Evolutionary conservation across 2,888 invertebrate species (phyloP).

Genomic region (Strigamia transsilvanica): DNA sequence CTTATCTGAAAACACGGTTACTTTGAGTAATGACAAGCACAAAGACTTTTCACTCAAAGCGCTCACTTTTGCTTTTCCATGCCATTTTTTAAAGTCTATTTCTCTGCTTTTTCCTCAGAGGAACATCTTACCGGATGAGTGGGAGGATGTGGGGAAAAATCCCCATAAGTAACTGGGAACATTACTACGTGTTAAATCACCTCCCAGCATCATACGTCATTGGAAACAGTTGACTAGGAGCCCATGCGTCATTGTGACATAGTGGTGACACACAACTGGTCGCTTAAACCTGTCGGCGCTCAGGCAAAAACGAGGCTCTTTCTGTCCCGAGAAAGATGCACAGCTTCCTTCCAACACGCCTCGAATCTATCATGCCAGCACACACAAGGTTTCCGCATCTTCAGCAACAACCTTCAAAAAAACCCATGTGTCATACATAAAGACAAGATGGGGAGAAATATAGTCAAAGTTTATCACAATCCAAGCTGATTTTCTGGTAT

Average conservation of each 20-base stretch:
- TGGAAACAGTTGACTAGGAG: constrained; percentile 35
- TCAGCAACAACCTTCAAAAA: constrained; percentile 20
- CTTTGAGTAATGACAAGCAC: constrained; percentile 44
- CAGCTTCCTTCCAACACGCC: constrained; percentile 33
- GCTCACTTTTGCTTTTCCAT: constrained; percentile 20
- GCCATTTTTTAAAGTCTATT: constrained; percentile 30
- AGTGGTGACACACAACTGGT: constrained; percentile 43
- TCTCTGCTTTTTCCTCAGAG: constrained; percentile 26
- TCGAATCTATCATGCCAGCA: constrained; percentile 39
- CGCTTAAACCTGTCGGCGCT: constrained; percentile 44
- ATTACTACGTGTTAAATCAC: constrained; percentile 50
- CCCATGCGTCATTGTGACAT: constrained; percentile 45
- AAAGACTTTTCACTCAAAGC: constrained; percentile 27
- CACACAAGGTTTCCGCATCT: constrained; percentile 31
- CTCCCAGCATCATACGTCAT: constrained; percentile 37
- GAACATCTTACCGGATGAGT: constrained; percentile 23
- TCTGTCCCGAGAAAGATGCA: constrained; percentile 39
- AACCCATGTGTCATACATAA: background rate
- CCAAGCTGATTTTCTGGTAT: constrained; percentile 20
- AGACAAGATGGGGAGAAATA: constrained; percentile 24
- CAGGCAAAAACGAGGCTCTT: constrained; percentile 24
- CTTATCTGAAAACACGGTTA: constrained; percentile 25
- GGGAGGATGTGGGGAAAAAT: constrained; percentile 26
- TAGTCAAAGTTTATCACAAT: constrained; percentile 30
- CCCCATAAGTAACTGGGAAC: constrained; percentile 30